These are phyloP conservation scores for Aromia moschata DNA, from an alignment of 2,888 invertebrate genomes.

Conservation along the genomic window DNA sequence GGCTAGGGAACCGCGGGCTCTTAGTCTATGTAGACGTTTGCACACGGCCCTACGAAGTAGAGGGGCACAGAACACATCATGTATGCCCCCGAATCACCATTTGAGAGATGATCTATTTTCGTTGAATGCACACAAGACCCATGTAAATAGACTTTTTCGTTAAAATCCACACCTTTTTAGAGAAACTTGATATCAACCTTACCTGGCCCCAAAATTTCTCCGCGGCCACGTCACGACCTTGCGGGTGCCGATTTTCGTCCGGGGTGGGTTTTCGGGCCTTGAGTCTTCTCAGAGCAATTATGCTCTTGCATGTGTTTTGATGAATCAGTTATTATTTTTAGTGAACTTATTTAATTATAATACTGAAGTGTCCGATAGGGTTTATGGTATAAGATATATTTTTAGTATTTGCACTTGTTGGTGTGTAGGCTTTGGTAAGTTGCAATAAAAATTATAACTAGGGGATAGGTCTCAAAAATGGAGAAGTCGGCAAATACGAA, in stretches of 20 bases:
- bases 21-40: slow-evolving; percentile 71
- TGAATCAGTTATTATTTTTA: slow-evolving; percentile 13
- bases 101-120: slow-evolving; percentile 65
- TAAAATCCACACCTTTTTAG: slow-evolving; percentile 60
- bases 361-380: neutral
- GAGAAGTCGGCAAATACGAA: too few species aligned
- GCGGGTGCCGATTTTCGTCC: neutral
- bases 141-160: slow-evolving; percentile 58
- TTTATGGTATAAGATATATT: neutral
- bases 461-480: too few species aligned
- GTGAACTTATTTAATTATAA: slow-evolving; percentile 6
- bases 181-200: slow-evolving; percentile 58
- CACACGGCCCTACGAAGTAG: slow-evolving; percentile 67
- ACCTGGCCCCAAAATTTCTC: slow-evolving; percentile 37
- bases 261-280: neutral
- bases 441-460: too few species aligned
- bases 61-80: slow-evolving; percentile 46
- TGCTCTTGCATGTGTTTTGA: slow-evolving; percentile 3
- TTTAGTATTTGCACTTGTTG: neutral
- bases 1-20: slow-evolving; percentile 61
- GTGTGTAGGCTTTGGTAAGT: neutral
- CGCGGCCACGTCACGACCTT: neutral
- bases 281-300: neutral
- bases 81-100: slow-evolving; percentile 62
- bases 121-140: slow-evolving; percentile 59